Percentiles rank a stretch among this genome's conserved stretches.
Evolutionary conservation across 1,140 invertebrate genomes (phyloP).

Genomic region (Anthonomus grandis): DNA sequence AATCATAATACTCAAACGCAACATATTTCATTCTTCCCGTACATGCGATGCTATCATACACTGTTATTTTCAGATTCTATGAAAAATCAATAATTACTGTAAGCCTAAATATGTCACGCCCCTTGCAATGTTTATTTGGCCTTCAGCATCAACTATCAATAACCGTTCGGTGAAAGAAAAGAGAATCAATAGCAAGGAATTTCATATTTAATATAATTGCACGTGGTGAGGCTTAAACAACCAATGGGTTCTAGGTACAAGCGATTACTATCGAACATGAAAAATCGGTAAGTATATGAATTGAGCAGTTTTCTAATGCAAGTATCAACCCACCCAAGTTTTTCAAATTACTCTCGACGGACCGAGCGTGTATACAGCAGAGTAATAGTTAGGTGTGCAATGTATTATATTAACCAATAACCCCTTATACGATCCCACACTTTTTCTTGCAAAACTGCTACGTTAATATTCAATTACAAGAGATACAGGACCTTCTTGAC

Average conservation of each 20-base stretch:
- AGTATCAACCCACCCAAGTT: slow-evolving; percentile 12
- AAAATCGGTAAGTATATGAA: slow-evolving; percentile 20
- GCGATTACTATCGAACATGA: slow-evolving; percentile 18
- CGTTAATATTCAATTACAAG: slow-evolving; percentile 7
- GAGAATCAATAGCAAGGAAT: slow-evolving; percentile 12
- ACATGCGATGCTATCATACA: too few species aligned
- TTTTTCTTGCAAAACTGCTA: background rate
- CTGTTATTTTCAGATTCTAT: slow-evolving; percentile 10
- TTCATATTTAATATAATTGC: slow-evolving; percentile 14
- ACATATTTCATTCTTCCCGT: too few species aligned
- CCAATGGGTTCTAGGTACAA: background rate
- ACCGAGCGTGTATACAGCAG: slow-evolving; percentile 1
- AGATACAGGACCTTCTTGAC: slow-evolving; percentile 1
- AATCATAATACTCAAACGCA: too few species aligned
- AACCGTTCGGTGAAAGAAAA: background rate
- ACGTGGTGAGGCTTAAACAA: slow-evolving; percentile 3
- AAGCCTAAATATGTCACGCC: background rate
- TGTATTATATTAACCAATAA: slow-evolving; percentile 9
- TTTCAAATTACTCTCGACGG: slow-evolving; percentile 5
- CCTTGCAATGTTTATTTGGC: background rate
- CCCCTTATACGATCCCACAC: background rate
- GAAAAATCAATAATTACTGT: slow-evolving; percentile 3
- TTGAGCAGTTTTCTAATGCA: slow-evolving; percentile 14
- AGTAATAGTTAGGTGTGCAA: slow-evolving; percentile 6
- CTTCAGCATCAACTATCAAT: slow-evolving; percentile 4